Evolutionary conservation across 2,888 invertebrate species (phyloP), one percentile per base, ranked within the genome.

Genomic region (Brachypterus glaber): DNA sequence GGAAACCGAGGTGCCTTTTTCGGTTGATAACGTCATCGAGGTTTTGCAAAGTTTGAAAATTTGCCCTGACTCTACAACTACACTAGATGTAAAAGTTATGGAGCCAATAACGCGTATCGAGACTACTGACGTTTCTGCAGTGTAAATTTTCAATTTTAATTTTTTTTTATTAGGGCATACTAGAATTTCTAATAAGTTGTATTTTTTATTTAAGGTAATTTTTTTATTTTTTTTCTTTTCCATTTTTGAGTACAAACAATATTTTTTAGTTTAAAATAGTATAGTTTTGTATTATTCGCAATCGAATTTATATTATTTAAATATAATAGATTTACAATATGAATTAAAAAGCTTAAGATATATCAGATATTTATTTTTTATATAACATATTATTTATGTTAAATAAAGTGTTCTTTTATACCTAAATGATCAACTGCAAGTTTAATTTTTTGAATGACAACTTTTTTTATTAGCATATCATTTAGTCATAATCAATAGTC

Each of bases 61-160:
- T 17, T 63, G 58, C 37, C 52, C 61, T 2, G 59, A 62, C 36
- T 51, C 55, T 1, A 56, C 58, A 11, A 54, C 55, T 32, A 59
- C 54, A 41, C 52, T 66, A 41, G 56, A 51, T 34, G 63, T 68
- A 25, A 68, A 72, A 47, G 67, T 70, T n/a, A 65, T 69, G 45
- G 68, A 71, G 45, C 70, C 71, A 7, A 65, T 70, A 35, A 68
- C 67, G 4, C 59, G 68, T 57, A 69, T 71, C 45, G 70, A 71
- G 52, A 68, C 69, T 16, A 68, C 69, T 2, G 67, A 71, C 39
- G 65, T 70, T 39, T 67, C 68, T 31, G 59, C 70, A 18, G 71
- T 72, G 54, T 71, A 42, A 44, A 11, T 11, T 29, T 31, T 27
- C 17, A 17, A 8, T 21, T 18, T 16, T 37, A n/a, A 3, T 3